Percentiles rank a stretch among this genome's conserved stretches.
Evolutionary conservation across 1,140 invertebrate genomes (phyloP).

Genomic region (Antheraea pernyi): DNA sequence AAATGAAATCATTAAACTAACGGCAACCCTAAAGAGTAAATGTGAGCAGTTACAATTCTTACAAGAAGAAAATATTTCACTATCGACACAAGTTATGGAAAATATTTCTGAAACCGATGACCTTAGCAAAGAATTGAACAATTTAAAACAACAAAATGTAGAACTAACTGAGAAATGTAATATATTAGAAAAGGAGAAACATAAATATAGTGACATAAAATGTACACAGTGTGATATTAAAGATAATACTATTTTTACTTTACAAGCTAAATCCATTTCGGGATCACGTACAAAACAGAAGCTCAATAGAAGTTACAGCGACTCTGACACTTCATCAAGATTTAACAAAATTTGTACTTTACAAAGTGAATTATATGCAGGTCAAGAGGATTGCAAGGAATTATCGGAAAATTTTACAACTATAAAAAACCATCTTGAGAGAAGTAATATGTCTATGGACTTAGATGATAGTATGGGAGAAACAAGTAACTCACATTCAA

Average conservation of each 20-base stretch:
- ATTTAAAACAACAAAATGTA: slow-evolving; percentile 35
- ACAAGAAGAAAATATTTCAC: slow-evolving; percentile 62
- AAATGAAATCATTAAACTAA: slow-evolving; percentile 44
- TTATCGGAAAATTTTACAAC: slow-evolving; percentile 65
- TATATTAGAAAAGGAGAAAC: slow-evolving; percentile 31
- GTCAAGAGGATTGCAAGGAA: slow-evolving; percentile 65
- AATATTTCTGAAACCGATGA: slow-evolving; percentile 55
- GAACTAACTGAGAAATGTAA: slow-evolving; percentile 38
- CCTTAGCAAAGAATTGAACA: slow-evolving; percentile 52
- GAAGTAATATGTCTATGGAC: slow-evolving; percentile 56
- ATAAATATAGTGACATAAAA: neutral
- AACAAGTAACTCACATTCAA: slow-evolving; percentile 30
- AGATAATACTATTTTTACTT: slow-evolving; percentile 38
- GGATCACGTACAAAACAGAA: slow-evolving; percentile 39
- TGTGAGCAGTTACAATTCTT: slow-evolving; percentile 41
- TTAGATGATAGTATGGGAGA: slow-evolving; percentile 60
- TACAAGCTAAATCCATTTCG: slow-evolving; percentile 30
- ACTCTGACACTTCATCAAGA: slow-evolving; percentile 60
- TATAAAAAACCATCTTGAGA: slow-evolving; percentile 67
- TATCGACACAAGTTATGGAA: slow-evolving; percentile 67
- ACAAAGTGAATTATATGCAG: slow-evolving; percentile 65
- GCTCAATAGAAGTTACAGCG: slow-evolving; percentile 59
- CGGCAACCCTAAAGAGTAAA: slow-evolving; percentile 35
- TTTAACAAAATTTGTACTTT: slow-evolving; percentile 65
- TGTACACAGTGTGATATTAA: slow-evolving; percentile 49